These are phyloP conservation scores for Drosophila arizonae DNA, from an alignment of 1,140 invertebrate species.

Conservation along the genomic window DNA sequence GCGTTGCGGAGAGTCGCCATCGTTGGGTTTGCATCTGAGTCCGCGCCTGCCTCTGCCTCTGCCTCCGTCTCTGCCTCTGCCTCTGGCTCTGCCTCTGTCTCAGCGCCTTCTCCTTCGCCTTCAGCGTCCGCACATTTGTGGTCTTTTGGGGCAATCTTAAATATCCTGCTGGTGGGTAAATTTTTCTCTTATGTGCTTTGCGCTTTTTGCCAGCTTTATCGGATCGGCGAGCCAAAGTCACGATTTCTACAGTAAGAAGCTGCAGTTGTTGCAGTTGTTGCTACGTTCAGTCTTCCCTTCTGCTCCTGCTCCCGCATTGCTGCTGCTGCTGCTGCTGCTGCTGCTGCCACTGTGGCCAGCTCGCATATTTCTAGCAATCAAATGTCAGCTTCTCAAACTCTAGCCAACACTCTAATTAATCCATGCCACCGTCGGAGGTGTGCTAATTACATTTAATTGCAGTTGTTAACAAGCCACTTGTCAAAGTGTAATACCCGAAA, in stretches of 20 bases:
- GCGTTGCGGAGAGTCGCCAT: conserved; percentile 36
- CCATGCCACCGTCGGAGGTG: conserved; percentile 43
- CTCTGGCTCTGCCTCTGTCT: conserved; percentile 1
- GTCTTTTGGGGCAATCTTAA: conserved; percentile 75
- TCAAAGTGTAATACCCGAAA: conserved; percentile 45
- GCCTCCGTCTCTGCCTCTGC: neutral
- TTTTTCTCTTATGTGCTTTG: conserved; percentile 65
- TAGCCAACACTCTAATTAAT: conserved; percentile 53
- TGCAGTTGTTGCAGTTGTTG: conserved; percentile 52
- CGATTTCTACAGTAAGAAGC: conserved; percentile 65
- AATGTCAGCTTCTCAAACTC: conserved; percentile 20
- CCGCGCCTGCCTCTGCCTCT: conserved; percentile 1
- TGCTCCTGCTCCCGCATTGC: neutral
- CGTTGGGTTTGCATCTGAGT: conserved; percentile 47
- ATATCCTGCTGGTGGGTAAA: conserved; percentile 82
- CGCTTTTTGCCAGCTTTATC: conserved; percentile 61
- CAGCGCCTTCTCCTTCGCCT: conserved; percentile 1
- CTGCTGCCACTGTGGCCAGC: conserved; percentile 9
- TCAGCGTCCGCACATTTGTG: conserved; percentile 60
- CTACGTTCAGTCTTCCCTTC: neutral
- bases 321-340: neutral
- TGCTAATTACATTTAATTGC: conserved; percentile 70
- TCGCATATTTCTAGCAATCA: conserved; percentile 19
- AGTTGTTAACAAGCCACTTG: conserved; percentile 64
- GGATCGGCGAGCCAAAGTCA: conserved; percentile 75